Base-by-base conservation (phyloP, 1,140 invertebrate genomes). In the Papilio dardanus region DNA sequence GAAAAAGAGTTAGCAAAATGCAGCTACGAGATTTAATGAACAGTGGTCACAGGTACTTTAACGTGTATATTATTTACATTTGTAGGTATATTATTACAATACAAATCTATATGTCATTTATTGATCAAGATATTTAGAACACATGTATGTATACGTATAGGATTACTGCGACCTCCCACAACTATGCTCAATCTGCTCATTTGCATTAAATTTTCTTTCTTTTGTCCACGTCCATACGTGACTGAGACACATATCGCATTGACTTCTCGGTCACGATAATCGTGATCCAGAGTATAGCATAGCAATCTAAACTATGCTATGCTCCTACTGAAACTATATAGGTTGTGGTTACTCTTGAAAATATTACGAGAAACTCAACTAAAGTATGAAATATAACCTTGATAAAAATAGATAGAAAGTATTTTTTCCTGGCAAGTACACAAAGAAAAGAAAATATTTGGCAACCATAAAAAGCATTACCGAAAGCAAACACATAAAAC, bases 181-280 rank as follows among this genome's bases (percentile, higher is more conserved):
- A 80, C 68, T 75, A 78, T 78, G 28, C 54, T 50, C 37, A 74
- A 30, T 62, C 3, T 19, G 37, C 54, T 81, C 81, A 86, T 88
- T 86, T 83, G 82, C 82, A 84, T 86, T 46, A 77, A 77, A 81
- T 82, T 79, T 79, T 71, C 46, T 81, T 77, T 76, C 79, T 82
- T 84, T 83, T 81, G 81, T 83, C 79, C 79, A 82, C 81, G 80
- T 80, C 86, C 81, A 88, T 87, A 86, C 88, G 87, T 91, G 88
- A 90, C 88, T 87, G 78, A 74, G 77, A 79, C 78, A 77, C 81
- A 83, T 79, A 85, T 77, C 80, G 69, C 76, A 80, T 76, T 77
- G 83, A 86, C 83, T 85, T 80, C 80, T 74, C 82, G 84, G 85
- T 88, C 88, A 89, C 88, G 89, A 88, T 33, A 21, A 10, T 73